Percentiles rank a stretch among this genome's conserved stretches.
Evolutionary conservation across 2,888 invertebrate genomes (phyloP).

Genomic region (Frankliniella intonsa): DNA sequence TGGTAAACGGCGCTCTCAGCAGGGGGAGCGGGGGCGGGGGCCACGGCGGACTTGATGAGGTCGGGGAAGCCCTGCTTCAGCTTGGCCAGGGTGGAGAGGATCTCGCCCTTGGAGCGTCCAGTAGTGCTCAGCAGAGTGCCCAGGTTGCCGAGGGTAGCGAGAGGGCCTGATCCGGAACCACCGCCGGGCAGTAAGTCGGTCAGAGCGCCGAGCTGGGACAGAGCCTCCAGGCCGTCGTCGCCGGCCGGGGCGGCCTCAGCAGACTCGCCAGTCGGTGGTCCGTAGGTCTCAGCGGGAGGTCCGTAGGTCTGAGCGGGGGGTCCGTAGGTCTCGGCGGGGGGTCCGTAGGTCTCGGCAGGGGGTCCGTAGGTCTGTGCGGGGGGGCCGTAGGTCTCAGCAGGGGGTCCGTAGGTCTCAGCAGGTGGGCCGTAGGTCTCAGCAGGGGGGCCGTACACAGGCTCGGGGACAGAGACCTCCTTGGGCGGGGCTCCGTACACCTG

Average conservation of each 20-base stretch:
- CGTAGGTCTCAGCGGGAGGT: slow-evolving; percentile 4
- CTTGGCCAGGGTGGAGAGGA: slow-evolving; percentile 27
- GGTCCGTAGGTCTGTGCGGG: slow-evolving; percentile 3
- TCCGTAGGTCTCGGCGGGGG: not conserved
- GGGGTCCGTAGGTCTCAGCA: slow-evolving; percentile 15
- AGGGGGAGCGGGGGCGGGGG: not conserved
- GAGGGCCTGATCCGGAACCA: not conserved
- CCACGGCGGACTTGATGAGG: slow-evolving; percentile 8
- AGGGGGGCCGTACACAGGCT: not conserved
- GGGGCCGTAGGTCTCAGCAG: not conserved
- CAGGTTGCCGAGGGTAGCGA: not conserved
- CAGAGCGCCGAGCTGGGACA: slow-evolving; percentile 16
- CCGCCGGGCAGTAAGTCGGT: slow-evolving; percentile 13
- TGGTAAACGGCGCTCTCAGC: slow-evolving; percentile 13
- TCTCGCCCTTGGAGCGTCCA: slow-evolving; percentile 17
- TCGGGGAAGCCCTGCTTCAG: slow-evolving; percentile 4
- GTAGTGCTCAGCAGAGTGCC: not conserved
- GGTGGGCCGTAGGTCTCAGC: not conserved
- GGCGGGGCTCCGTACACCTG: slow-evolving; percentile 2
- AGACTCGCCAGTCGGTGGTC: not conserved
- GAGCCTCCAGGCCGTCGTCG: not conserved
- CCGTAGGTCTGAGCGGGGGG: not conserved
- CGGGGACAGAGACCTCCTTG: not conserved
- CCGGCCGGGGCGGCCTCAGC: not conserved
- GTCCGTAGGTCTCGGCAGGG: not conserved